phyloP scores from a whole-genome alignment of 2,888 invertebrate species.

The Atherix ibis region DNA sequence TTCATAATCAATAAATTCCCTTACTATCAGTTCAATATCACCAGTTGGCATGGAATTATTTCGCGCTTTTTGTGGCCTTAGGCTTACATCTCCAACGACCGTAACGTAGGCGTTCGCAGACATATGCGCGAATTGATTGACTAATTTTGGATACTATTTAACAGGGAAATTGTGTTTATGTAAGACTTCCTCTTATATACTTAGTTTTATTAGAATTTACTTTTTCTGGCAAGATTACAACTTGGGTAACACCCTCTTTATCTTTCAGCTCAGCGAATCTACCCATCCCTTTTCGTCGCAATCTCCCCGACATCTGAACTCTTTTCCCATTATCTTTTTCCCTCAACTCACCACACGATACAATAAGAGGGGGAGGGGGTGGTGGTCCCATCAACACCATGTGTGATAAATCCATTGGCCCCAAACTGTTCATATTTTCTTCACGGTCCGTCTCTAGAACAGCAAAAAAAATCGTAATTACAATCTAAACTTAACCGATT shows the following conservation, averaged over 20 bases:
- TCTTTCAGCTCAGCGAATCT: conserved; percentile 47
- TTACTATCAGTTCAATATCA: conserved; percentile 31
- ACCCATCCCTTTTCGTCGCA: conserved; percentile 40
- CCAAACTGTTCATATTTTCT: too few species aligned
- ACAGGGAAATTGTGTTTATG: not conserved
- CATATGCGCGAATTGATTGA: conserved; percentile 30
- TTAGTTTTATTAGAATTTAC: conserved; percentile 9
- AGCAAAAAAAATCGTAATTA: too few species aligned
- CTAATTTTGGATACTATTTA: conserved; percentile 26
- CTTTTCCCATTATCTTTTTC: conserved; percentile 35
- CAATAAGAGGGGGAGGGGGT: conserved; percentile 27
- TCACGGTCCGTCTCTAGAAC: too few species aligned
- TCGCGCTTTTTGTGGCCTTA: conserved; percentile 25
- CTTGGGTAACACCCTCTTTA: conserved; percentile 43
- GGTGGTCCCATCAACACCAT: conserved; percentile 22
- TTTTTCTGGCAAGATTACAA: conserved; percentile 32
- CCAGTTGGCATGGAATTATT: conserved; percentile 33
- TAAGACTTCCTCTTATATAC: not conserved
- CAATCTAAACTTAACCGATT: too few species aligned
- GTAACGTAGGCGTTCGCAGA: conserved; percentile 30
- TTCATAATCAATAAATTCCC: conserved; percentile 25
- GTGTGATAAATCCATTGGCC: too few species aligned
- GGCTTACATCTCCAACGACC: conserved; percentile 27
- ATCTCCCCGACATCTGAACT: conserved; percentile 45
- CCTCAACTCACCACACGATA: conserved; percentile 43